Conservation (phyloP, 2,797 vertebrate genomes). For the Salmo trutta region DNA sequence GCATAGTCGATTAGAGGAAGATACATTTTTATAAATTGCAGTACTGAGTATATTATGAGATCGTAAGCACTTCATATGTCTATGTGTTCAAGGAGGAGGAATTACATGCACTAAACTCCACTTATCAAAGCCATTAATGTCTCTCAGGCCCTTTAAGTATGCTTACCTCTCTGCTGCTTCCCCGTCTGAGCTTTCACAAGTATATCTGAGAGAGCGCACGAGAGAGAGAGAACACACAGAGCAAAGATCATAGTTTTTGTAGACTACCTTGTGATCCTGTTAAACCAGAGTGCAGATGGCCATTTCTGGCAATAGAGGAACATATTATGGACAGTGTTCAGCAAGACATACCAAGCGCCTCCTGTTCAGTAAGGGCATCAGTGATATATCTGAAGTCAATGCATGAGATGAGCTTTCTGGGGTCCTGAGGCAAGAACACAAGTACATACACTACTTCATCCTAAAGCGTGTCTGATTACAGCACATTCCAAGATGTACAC, state of each 20-base stretch:
- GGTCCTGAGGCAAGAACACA: constrained; percentile 64
- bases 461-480: no score
- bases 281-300: neutral
- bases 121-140: neutral
- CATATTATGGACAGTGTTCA: neutral
- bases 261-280: neutral
- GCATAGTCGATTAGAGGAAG: neutral
- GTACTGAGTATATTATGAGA: neutral
- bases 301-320: neutral
- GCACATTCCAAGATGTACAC: no score
- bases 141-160: neutral
- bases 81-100: constrained; percentile 35
- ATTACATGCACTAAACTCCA: constrained; percentile 16
- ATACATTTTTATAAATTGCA: constrained; percentile 14
- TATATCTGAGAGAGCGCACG: constrained; percentile 66
- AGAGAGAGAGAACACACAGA: constrained; percentile 7
- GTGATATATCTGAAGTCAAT: constrained; percentile 86
- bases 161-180: constrained; percentile 78
- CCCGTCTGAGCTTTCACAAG: constrained; percentile 71
- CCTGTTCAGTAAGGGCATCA: constrained; percentile 77
- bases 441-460: neutral
- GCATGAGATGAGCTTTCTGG: constrained; percentile 77
- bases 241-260: neutral
- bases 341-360: constrained; percentile 73
- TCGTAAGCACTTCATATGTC: constrained; percentile 27